Evolutionary conservation across 2,797 vertebrate genomes (phyloP).

Genomic region (Petrocephalus sullivani): DNA sequence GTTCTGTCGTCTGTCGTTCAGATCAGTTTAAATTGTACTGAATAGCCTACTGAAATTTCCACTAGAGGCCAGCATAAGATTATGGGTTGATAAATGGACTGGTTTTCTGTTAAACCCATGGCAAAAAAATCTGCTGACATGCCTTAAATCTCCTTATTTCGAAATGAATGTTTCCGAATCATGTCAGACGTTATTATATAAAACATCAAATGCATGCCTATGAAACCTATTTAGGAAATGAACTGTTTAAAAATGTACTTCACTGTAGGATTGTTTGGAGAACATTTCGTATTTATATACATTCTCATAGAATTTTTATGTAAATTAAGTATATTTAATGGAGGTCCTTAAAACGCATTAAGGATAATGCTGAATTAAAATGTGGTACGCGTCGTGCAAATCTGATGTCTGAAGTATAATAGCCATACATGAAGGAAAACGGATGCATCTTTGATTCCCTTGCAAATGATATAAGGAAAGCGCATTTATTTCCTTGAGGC

Average conservation of each 20-base stretch:
- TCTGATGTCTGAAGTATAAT: background rate
- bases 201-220: background rate
- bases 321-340: background rate
- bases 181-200: background rate
- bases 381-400: background rate
- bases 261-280: background rate
- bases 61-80: conserved; percentile 14
- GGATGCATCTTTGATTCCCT: background rate
- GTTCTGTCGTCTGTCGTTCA: background rate
- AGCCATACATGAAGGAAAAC: background rate
- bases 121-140: background rate
- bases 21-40: background rate
- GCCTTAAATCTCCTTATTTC: background rate
- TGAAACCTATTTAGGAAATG: background rate
- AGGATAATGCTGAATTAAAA: background rate
- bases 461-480: background rate
- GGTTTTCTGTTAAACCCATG: background rate
- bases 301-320: background rate
- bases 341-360: background rate
- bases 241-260: background rate
- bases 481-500: background rate
- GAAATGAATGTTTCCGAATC: background rate
- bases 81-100: background rate
- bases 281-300: background rate
- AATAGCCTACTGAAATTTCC: background rate